Evolutionary conservation across 2,888 invertebrate genomes (phyloP), one percentile per base, ranked within the genome.

Genomic region (Stenodema calcarata): DNA sequence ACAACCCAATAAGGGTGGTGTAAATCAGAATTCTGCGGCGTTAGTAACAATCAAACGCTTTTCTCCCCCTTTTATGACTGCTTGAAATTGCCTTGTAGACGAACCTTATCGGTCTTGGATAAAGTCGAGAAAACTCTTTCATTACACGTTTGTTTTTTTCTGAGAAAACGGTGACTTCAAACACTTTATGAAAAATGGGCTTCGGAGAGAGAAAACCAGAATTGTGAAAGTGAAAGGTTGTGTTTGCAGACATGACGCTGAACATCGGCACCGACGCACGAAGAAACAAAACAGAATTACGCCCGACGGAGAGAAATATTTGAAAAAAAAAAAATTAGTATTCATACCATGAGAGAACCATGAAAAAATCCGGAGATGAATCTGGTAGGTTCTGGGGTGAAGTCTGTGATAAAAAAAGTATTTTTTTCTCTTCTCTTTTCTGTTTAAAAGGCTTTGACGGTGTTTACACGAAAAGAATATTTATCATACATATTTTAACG

Each of bases 381-480:
- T 62, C 62, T n/a, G 62, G 62, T 62, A 62, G 62, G 62, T 62
- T 18, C 4, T 23, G 47, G 62, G 62, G 12, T 11, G 62, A 23
- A 23, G 62, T 9, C 9, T 6, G 35, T n/a, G 30, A 73, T 73
- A 73, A 73, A 73, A 73, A 35, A 16, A 11, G 30, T 6, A 11
- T 18, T 12, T 18, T 18, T 73, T 18, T 12, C 73, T 18, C n/a
- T n/a, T n/a, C 73, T 73, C 41, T 73, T 73, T 73, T 73, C 35
- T 73, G 73, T 73, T 73, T 73, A 41, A 73, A 73, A 41, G 73
- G 73, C 73, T 73, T 73, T 18, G 73, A 73, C 73, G 73, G 9
- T 73, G 73, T 73, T 73, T 73, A 73, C 73, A 73, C 73, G 73
- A 73, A 9, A 16, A 73, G 73, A 73, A 73, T 73, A 73, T 73